Evolutionary conservation across 2,888 invertebrate species (phyloP), one percentile per base, ranked within the genome.

Genomic region (Diplazon laetatorius): DNA sequence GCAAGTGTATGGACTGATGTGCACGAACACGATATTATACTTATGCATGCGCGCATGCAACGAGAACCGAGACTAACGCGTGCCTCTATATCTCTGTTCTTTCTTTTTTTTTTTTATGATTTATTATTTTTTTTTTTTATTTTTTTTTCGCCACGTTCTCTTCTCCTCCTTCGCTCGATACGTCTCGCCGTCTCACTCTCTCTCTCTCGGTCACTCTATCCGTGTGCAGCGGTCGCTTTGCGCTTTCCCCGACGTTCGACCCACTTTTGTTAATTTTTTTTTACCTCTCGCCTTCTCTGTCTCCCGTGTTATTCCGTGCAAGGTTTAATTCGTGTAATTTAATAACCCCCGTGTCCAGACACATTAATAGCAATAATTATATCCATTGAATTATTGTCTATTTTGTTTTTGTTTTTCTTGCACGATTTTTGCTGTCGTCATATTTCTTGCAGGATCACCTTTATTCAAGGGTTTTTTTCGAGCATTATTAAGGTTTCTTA

Each of bases 211-310:
- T 37, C 39, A 14, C 20, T 60, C 37, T 42, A 42, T 42, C 42
- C 60, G 18, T 42, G 37, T 37, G 42, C 60, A 42, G 60, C 39
- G 22, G 37, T 50, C 37, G 10, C 65, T 48, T 59, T 25, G 71
- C 65, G 57, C 57, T 73, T 66, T 66, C 57, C 73, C 65, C 59
- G 57, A 57, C 39, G 73, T 65, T 57, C 73, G 73, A 73, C 65
- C 73, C 73, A 73, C 73, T 73, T 73, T 65, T 73, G 14, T 59
- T 72, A 44, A 72, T 73, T 66, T 35, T 48, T 73, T 50, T 73
- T n/a, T n/a, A n/a, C n/a, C n/a, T 65, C 59, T 48, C 59, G 63
- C 72, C 42, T 37, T 42, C 63, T 62, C 44, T 10, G 57, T 57
- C 42, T 57, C 44, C 14, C 20, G 18, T 18, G 30, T 16, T 46